Evolutionary conservation across 2,797 vertebrate species (phyloP), one percentile per base, ranked within the genome.

Genomic region (Distichodus sexfasciatus): DNA sequence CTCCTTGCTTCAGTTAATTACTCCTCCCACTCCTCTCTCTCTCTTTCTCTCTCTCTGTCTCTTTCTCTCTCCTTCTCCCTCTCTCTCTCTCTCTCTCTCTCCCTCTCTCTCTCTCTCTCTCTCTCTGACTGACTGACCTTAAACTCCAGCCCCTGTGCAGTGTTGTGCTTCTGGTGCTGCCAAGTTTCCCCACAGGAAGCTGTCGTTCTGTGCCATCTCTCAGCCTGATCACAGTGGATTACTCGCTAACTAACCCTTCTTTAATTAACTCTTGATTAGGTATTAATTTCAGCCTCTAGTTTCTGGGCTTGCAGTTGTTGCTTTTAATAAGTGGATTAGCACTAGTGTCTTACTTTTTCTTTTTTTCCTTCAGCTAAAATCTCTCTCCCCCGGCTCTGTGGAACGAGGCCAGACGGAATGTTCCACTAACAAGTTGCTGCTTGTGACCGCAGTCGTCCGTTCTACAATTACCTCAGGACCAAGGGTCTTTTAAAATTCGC

Each of bases 291-390:
- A 82, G 82, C 80, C 79, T 58, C 69, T 68, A 73, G 81, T 86
- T n/a, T 68, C 78, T 71, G 76, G 80, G 54, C 85, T 80, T 84
- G 83, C 84, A 86, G 85, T 89, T 85, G 82, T 87, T 86, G 86
- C 84, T 77, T 72, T 88, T 85, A 89, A 87, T 90, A 89, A 90
- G 87, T 89, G 85, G 89, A 90, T 90, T 89, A 89, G 81, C 47
- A 38, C 77, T 81, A 84, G 83, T 80, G 82, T 82, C 82, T 86
- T 67, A 41, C 40, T 55, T 28, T 60, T 68, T 66, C 40, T 55
- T 28, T 60, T 68, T 66, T 23, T 43, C 51, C 61, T 72, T 70
- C 54, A 75, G 67, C 65, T 83, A 68, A 69, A 66, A 71, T 76
- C 79, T 65, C 51, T 54, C 58, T 57, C 51, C 43, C 51, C 47